Conservation (phyloP, 2,888 invertebrate species). For the Rotaria socialis region DNA sequence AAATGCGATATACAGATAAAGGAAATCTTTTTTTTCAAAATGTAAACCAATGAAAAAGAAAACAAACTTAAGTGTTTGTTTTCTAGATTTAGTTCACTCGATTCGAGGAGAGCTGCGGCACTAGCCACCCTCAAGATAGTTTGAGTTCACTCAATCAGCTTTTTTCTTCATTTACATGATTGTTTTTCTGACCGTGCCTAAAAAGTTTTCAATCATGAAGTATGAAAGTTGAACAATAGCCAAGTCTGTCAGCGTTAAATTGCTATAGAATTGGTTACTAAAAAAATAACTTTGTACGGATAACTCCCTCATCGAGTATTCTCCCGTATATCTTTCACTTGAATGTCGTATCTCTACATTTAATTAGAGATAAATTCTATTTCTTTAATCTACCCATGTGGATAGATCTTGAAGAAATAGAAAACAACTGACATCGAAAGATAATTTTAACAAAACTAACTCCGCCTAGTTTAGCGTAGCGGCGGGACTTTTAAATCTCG, state of each 20-base stretch:
- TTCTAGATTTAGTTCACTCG: neutral
- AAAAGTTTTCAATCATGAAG: constrained; percentile 17
- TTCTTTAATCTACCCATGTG: neutral
- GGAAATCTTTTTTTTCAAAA: neutral
- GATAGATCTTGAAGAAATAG: neutral
- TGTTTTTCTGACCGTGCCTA: neutral
- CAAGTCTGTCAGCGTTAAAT: neutral
- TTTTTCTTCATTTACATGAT: neutral
- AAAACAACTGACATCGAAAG: neutral
- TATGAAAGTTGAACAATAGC: constrained; percentile 15
- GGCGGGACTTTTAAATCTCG: neutral
- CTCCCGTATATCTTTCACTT: neutral
- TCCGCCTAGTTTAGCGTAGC: neutral
- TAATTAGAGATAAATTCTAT: neutral
- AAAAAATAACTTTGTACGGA: constrained; percentile 2
- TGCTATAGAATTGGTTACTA: neutral
- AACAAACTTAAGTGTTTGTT: neutral
- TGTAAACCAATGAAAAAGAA: neutral
- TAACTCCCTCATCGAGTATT: constrained; percentile 3
- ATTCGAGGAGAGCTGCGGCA: neutral
- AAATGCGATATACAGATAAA: neutral
- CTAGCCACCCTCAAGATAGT: constrained; percentile 27
- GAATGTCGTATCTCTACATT: neutral
- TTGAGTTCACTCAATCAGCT: constrained; percentile 8
- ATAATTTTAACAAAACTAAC: neutral